phyloP scores from a whole-genome alignment of 1,140 invertebrate species.

The Atta colombica region DNA sequence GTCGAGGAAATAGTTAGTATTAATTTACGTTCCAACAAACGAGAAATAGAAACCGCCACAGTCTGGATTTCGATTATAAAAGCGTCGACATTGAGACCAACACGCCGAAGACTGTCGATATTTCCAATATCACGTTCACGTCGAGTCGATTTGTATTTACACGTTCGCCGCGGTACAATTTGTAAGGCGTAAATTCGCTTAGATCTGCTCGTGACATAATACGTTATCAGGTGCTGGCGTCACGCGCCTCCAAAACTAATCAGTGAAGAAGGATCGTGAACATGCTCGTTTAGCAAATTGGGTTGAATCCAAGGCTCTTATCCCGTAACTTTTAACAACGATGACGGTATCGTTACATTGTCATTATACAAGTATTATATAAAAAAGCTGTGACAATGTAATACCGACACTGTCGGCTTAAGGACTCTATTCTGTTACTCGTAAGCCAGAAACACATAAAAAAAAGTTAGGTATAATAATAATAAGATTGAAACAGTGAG shows the following conservation, averaged over 20 bases:
- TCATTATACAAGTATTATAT: too few relatives aligned
- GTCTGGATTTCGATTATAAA: constrained; percentile 53
- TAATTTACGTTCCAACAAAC: constrained; percentile 21
- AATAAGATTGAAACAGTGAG: too few relatives aligned
- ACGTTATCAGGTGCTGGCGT: constrained; percentile 24
- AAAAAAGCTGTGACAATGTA: too few relatives aligned
- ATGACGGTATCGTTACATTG: too few relatives aligned
- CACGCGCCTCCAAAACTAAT: constrained; percentile 55
- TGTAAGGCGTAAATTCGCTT: constrained; percentile 70
- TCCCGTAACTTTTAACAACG: too few relatives aligned
- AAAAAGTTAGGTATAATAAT: too few relatives aligned
- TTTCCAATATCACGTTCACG: constrained; percentile 54
- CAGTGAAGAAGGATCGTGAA: constrained; percentile 38
- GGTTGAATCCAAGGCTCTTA: constrained; percentile 59
- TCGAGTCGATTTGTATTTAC: constrained; percentile 48
- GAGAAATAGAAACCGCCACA: not conserved
- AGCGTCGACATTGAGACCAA: constrained; percentile 47
- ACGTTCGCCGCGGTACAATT: constrained; percentile 52
- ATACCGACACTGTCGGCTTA: too few relatives aligned
- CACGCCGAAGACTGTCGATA: constrained; percentile 59
- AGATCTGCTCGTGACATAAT: constrained; percentile 52
- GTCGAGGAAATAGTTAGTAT: constrained; percentile 24
- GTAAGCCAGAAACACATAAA: too few relatives aligned
- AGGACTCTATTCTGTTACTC: too few relatives aligned
- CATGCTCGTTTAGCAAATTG: constrained; percentile 70